phyloP scores from a whole-genome alignment of 2,113 vertebrate genomes.

The Lepidothrix coronata region DNA sequence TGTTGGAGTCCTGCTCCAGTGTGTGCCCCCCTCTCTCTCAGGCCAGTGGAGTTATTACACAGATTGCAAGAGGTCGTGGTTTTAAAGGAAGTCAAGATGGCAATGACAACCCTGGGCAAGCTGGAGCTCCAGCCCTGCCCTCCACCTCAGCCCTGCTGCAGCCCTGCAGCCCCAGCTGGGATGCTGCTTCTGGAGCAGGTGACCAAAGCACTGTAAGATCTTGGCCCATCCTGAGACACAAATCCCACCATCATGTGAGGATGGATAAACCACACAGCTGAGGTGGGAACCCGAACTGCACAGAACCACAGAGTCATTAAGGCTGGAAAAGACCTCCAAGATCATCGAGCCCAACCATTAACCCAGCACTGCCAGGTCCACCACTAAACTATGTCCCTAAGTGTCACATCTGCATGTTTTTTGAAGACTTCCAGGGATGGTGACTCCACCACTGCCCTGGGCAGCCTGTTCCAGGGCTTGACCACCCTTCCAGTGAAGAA shows the following conservation, averaged over 20 bases:
- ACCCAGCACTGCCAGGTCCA: not conserved
- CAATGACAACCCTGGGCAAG: not conserved
- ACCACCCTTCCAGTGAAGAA: not conserved
- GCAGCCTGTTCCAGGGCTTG: not conserved
- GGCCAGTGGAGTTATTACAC: not conserved
- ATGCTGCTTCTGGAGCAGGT: not conserved
- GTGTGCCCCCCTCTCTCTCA: not conserved
- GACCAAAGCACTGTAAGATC: not conserved
- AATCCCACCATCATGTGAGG: not conserved
- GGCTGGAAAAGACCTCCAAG: not conserved
- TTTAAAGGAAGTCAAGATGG: not conserved
- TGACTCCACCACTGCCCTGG: not conserved
- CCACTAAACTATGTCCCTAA: not conserved
- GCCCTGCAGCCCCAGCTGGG: not conserved
- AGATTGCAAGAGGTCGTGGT: not conserved
- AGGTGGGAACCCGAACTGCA: not conserved
- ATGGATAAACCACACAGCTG: not conserved
- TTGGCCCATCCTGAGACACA: not conserved
- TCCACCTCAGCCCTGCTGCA: not conserved
- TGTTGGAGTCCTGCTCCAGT: not conserved
- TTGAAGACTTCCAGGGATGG: not conserved
- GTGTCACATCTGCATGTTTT: not conserved
- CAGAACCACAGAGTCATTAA: too few species aligned
- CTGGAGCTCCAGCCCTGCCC: not conserved
- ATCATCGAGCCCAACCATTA: not conserved